Base-by-base conservation (phyloP, 2,113 vertebrate genomes). In the Atractosteus spatula region DNA sequence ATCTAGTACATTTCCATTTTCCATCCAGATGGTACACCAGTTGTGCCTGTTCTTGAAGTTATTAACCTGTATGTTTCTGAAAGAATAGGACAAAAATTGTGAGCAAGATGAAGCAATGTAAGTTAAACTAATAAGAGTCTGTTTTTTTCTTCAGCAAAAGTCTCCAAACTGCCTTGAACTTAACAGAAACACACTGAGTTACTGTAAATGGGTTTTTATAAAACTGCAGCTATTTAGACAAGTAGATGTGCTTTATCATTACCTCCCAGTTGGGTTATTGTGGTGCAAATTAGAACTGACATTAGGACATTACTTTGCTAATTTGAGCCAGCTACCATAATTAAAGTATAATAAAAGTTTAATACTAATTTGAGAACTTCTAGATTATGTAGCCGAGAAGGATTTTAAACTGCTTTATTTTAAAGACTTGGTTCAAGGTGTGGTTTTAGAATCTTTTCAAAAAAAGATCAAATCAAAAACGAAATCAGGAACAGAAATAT, bases 1-100 rank as follows among this genome's bases (percentile, higher is more conserved):
- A 7, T 51, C 5, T 8, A 14, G 12, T 41, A 8, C 4, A 3
- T 55, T 61, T 42, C 16, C 42, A 8, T 56, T 44, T 41, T 41
- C 67, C 29, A 29, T 70, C 16, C 55, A 59, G 55, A 70, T 70
- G 68, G 55, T 12, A 2, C 17, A 47, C n/a, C n/a, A 66, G 61
- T 41, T 54, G 47, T 55, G 47, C 47, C 47, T 10, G 47, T 70
- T 44, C 55, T 41, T 13, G 29, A 17, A 41, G 47, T 44, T 41
- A 56, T 69, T 74, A 62, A 61, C 56, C 64, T 29, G 5, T n/a
- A 51, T 16, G 45, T 51, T 68, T 41, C 42, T 59, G 43, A 41
- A 51, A 55, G 17, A 68, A 61, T 51, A 68, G 17, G 17, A 0
- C 10, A 62, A 62, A 13, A 16, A 16, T n/a, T 44, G 11, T 47